A percentile compares a stretch with the other conserved stretches of the same genome.
phyloP scores from a whole-genome alignment of 1,140 invertebrate species.

The Cheumatopsyche charites region DNA sequence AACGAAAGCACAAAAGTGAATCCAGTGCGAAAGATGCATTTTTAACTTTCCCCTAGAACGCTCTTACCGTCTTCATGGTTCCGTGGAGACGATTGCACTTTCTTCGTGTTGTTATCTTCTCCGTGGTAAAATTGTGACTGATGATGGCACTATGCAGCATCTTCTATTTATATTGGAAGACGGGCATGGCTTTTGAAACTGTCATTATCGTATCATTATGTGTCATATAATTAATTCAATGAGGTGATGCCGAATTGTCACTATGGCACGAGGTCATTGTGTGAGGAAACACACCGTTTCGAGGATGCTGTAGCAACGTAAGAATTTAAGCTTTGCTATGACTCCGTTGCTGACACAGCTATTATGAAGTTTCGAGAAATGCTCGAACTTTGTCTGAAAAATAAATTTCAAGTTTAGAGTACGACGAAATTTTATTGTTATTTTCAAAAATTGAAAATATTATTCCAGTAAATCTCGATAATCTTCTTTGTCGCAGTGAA shows the following conservation, averaged over 20 bases:
- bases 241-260: not conserved
- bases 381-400: no score
- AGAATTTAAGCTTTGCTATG: no score
- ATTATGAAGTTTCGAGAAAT: no score
- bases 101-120: slow-evolving; percentile 26
- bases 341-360: no score
- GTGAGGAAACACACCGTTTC: not conserved
- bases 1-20: slow-evolving; percentile 3
- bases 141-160: slow-evolving; percentile 12
- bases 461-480: no score
- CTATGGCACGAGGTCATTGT: not conserved
- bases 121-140: slow-evolving; percentile 32
- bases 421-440: no score
- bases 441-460: no score
- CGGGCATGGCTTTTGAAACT: not conserved
- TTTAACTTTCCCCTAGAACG: slow-evolving; percentile 12
- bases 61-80: slow-evolving; percentile 33
- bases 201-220: slow-evolving; percentile 6
- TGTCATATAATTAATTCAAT: not conserved
- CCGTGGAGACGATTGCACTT: slow-evolving; percentile 10
- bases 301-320: not conserved
- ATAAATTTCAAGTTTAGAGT: no score
- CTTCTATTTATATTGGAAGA: slow-evolving; percentile 30
- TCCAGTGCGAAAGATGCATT: not conserved
- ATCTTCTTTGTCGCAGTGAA: no score